Percentiles rank a stretch among this genome's conserved stretches.
phyloP scores from a whole-genome alignment of 1,140 invertebrate species.

The Calliopsis andreniformis region DNA sequence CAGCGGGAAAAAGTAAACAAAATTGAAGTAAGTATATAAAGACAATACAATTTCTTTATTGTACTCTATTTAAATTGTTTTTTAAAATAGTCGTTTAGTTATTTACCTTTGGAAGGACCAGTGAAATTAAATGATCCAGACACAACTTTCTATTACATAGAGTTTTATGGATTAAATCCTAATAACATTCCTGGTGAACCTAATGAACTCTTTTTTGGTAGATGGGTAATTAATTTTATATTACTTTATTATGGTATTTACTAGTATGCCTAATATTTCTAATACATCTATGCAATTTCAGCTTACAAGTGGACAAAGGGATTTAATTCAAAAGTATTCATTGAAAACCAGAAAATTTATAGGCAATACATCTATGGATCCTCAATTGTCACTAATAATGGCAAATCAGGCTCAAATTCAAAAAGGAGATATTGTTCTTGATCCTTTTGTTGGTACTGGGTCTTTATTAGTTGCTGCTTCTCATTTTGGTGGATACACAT shows the following conservation, averaged over 20 bases:
- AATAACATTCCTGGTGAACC: constrained; percentile 88
- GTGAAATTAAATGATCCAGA: constrained; percentile 93
- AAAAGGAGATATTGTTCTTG: constrained; percentile 89
- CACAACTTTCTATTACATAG: constrained; percentile 89
- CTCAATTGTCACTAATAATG: constrained; percentile 95
- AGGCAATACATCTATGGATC: constrained; percentile 98
- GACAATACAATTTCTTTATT: constrained; percentile 22
- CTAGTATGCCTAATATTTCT: constrained; percentile 9
- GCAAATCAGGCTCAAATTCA: constrained; percentile 93
- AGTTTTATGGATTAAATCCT: constrained; percentile 92
- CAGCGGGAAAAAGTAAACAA: constrained; percentile 90
- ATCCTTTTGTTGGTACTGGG: constrained; percentile 98
- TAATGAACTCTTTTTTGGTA: constrained; percentile 90
- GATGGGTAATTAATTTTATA: constrained; percentile 85
- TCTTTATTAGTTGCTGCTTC: constrained; percentile 95
- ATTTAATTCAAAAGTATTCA: constrained; percentile 89
- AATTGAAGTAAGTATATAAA: constrained; percentile 87
- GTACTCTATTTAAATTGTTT: constrained; percentile 21
- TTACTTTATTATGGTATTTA: background rate
- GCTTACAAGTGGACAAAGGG: constrained; percentile 91
- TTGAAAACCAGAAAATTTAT: constrained; percentile 96
- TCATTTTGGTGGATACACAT: constrained; percentile 94
- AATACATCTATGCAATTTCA: constrained; percentile 72
- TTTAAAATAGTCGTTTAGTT: constrained; percentile 86
- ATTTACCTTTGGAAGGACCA: constrained; percentile 89